A percentile compares a stretch with the other conserved stretches of the same genome.
Conservation (phyloP, 1,140 invertebrate species). For the Melitaea cinxia region DNA sequence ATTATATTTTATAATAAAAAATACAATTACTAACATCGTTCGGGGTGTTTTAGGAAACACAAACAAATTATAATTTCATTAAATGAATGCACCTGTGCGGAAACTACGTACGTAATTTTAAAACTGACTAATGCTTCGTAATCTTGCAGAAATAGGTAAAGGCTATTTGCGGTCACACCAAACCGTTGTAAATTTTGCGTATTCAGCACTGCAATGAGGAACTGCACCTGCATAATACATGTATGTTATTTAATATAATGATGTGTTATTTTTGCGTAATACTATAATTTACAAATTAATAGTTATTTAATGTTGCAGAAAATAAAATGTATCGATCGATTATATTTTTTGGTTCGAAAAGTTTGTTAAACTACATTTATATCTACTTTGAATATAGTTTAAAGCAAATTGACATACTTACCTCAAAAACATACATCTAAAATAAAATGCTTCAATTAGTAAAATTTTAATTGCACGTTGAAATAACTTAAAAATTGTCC, state of each 20-base stretch:
- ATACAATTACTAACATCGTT: background rate
- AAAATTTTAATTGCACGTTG: background rate
- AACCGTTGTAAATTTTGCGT: constrained; percentile 18
- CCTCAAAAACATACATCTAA: too few species aligned
- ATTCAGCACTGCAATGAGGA: constrained; percentile 19
- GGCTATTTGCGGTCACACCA: constrained; percentile 34
- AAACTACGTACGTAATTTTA: constrained; percentile 23
- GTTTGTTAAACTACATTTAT: too few species aligned
- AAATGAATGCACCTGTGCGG: constrained; percentile 23
- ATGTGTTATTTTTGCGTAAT: too few species aligned
- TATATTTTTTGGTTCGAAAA: too few species aligned
- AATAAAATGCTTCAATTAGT: too few species aligned
- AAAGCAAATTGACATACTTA: too few species aligned
- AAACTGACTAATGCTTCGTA: constrained; percentile 27
- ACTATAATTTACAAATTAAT: background rate
- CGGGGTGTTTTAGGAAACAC: background rate
- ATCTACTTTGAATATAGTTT: too few species aligned
- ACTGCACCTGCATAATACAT: constrained; percentile 10
- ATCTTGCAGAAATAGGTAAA: constrained; percentile 26
- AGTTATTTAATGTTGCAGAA: background rate
- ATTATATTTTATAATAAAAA: too few species aligned
- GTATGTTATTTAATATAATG: too few species aligned
- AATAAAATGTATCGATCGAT: too few species aligned
- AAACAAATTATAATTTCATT: constrained; percentile 19
- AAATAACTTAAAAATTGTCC: background rate